Conservation (phyloP, 2,888 invertebrate genomes). For the Brachycybe producta region DNA sequence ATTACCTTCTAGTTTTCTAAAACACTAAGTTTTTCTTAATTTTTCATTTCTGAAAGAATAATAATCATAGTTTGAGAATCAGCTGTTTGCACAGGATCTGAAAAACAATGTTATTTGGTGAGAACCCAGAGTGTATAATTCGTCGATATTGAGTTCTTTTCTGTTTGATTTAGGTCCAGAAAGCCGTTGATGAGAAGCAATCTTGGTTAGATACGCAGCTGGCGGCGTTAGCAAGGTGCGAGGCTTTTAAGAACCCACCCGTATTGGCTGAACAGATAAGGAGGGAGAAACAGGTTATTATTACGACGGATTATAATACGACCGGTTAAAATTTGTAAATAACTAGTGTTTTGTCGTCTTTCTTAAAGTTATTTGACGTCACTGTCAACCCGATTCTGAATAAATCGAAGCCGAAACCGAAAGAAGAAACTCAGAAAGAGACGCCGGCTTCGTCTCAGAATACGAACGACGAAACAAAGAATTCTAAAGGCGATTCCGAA, state of each 20-base stretch:
- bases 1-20: too few species aligned
- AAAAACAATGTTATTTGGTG: too few species aligned
- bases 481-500: too few species aligned
- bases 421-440: slow-evolving; percentile 41
- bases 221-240: too few species aligned
- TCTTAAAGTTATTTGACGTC: slow-evolving; percentile 41
- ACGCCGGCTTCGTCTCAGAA: slow-evolving; percentile 37
- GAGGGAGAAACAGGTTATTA: slow-evolving; percentile 56
- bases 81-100: too few species aligned
- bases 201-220: slow-evolving; percentile 76
- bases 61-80: too few species aligned
- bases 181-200: slow-evolving; percentile 54
- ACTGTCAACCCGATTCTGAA: slow-evolving; percentile 58
- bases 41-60: too few species aligned
- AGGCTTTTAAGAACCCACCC: slow-evolving; percentile 58
- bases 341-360: slow-evolving; percentile 13
- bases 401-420: slow-evolving; percentile 87
- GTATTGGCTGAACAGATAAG: slow-evolving; percentile 66
- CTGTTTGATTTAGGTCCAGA: slow-evolving; percentile 45
- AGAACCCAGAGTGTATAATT: too few species aligned
- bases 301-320: not conserved
- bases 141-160: too few species aligned
- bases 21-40: too few species aligned
- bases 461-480: too few species aligned
- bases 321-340: slow-evolving; percentile 18